Evolutionary conservation across 2,888 invertebrate genomes (phyloP).

Genomic region (Xestobium rufovillosum): DNA sequence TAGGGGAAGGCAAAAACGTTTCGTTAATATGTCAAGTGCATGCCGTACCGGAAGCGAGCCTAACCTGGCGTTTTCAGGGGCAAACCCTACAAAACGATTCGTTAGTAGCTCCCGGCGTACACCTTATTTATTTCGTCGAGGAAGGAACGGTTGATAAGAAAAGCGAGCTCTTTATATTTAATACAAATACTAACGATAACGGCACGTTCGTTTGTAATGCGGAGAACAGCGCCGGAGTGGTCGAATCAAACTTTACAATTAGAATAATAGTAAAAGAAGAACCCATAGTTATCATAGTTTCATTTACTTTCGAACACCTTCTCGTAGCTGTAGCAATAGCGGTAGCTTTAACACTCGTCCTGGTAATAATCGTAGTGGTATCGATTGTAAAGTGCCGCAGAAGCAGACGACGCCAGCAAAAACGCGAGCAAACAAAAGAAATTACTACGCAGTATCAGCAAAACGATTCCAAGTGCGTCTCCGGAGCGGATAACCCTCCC

Average conservation of each 20-base stretch:
- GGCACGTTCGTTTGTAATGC: slow-evolving; percentile 80
- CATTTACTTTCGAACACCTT: slow-evolving; percentile 61
- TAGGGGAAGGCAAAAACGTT: slow-evolving; percentile 71
- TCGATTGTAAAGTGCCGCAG: slow-evolving; percentile 47
- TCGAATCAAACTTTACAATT: slow-evolving; percentile 75
- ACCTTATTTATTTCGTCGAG: slow-evolving; percentile 61
- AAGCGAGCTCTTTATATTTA: slow-evolving; percentile 69
- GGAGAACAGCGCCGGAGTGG: slow-evolving; percentile 74
- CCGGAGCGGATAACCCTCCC: slow-evolving; percentile 45
- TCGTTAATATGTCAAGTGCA: slow-evolving; percentile 72
- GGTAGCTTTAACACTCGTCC: slow-evolving; percentile 55
- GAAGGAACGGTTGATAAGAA: slow-evolving; percentile 64
- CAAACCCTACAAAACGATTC: slow-evolving; percentile 70
- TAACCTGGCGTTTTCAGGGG: slow-evolving; percentile 76
- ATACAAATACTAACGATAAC: slow-evolving; percentile 69
- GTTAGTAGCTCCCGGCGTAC: slow-evolving; percentile 54
- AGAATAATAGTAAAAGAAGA: slow-evolving; percentile 62
- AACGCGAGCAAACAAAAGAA: slow-evolving; percentile 49
- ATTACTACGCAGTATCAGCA: slow-evolving; percentile 48
- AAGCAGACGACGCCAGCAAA: slow-evolving; percentile 45
- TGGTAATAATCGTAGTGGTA: slow-evolving; percentile 60
- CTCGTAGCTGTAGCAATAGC: slow-evolving; percentile 61
- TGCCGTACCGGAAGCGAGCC: slow-evolving; percentile 71
- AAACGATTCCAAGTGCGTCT: slow-evolving; percentile 25
- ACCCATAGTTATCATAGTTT: slow-evolving; percentile 21